A percentile compares a stretch with the other conserved stretches of the same genome.
These are phyloP conservation scores for Hapalemur alaotrensis DNA, from an alignment of 2,797 vertebrate species.

Conservation along the genomic window DNA sequence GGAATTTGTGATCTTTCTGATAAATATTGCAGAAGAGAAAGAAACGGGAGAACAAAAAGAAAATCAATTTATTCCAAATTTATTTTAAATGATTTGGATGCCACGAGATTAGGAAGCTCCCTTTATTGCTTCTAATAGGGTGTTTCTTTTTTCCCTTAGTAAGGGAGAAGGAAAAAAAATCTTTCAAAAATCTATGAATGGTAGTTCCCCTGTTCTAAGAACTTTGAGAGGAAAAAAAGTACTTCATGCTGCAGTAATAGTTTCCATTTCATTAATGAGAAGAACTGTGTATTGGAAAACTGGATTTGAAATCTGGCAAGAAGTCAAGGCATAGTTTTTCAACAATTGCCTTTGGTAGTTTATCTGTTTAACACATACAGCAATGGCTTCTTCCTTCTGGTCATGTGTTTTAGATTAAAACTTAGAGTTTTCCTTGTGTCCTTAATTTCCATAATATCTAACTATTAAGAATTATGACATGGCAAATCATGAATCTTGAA, in stretches of 20 bases:
- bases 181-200: background rate
- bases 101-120: constrained; percentile 14
- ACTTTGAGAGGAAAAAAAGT: background rate
- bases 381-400: background rate
- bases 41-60: background rate
- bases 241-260: background rate
- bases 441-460: background rate
- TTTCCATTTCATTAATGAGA: constrained; percentile 57
- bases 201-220: background rate
- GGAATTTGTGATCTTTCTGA: constrained; percentile 52
- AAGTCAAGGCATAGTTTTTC: background rate
- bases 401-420: background rate
- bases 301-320: constrained; percentile 57
- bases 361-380: background rate
- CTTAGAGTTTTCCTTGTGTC: background rate
- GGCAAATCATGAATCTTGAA: background rate
- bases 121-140: background rate
- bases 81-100: constrained; percentile 59
- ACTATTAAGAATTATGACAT: background rate
- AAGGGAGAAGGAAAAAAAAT: constrained; percentile 56
- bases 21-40: constrained; percentile 49
- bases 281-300: constrained; percentile 3
- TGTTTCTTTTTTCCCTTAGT: background rate
- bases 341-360: background rate
- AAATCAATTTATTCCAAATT: constrained; percentile 57